Evolutionary conservation across 2,888 invertebrate genomes (phyloP), one percentile per base, ranked within the genome.

Genomic region (Polymixis lichenea): DNA sequence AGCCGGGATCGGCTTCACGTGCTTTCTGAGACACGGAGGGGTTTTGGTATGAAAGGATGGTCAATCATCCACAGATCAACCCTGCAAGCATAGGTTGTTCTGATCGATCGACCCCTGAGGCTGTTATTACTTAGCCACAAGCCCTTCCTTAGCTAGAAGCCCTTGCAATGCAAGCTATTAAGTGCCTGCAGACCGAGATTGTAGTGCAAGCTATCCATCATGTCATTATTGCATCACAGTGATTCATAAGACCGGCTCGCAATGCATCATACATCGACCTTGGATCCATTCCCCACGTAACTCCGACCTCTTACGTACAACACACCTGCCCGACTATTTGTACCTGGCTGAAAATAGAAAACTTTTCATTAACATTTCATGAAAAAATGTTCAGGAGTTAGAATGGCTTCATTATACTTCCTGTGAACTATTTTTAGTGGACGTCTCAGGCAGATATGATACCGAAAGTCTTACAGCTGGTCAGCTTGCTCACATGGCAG

Each of bases 321-420:
- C 74, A 77, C 87, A 87, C 86, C 87, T 87, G 87, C 76, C 78
- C 56, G 62, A 53, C 77, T 83, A 86, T 87, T 80, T 86, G 80
- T 85, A 82, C 67, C 43, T 71, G 46, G 70, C 58, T 77, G 65
- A 76, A 81, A 83, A 85, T 87, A 87, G 81, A 67, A 61, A 32
- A 43, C 15, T 78, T 87, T 84, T 82, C 75, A 77, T 80, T 84
- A 77, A 70, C 60, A 71, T 11, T 0, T 38, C 43, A 56, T 49
- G 55, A 74, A 75, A 70, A 78, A 58, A 68, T 17, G 15, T 60
- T 32, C 22, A 68, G 11, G 11, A 61, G 68, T 66, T 72, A 25
- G 3, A 55, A 32, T 25, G 6, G 15, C 9, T 58, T 76, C 22
- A 77, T 61, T 60, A 19, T 69, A 64, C 25, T 32, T 61, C 32